phyloP scores from a whole-genome alignment of 1,140 invertebrate species.

The Macrosteles quadrilineatus region DNA sequence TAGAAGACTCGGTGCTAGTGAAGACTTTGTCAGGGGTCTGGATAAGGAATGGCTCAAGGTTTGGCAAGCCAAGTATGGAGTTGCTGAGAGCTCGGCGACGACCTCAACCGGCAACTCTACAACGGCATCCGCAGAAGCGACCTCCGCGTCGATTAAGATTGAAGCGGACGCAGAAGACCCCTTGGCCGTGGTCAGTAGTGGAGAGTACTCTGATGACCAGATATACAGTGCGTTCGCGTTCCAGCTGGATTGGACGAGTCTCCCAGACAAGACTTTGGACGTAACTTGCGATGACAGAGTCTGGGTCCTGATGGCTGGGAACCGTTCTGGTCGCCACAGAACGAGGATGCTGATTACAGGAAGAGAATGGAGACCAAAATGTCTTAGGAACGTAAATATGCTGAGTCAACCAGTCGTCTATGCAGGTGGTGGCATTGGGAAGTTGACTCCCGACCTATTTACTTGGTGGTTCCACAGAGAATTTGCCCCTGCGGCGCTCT shows the following conservation, averaged over 20 bases:
- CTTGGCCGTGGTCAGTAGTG: conserved; percentile 5
- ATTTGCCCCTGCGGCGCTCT: conserved; percentile 54
- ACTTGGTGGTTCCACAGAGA: conserved; percentile 58
- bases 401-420: conserved; percentile 58
- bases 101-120: not conserved
- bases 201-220: conserved; percentile 49
- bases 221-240: conserved; percentile 54
- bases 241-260: conserved; percentile 53
- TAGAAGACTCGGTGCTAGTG: conserved; percentile 36
- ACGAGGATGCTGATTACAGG: conserved; percentile 55
- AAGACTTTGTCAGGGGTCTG: conserved; percentile 23
- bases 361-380: conserved; percentile 54
- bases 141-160: conserved; percentile 9
- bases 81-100: conserved; percentile 13
- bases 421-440: conserved; percentile 55
- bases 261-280: conserved; percentile 49
- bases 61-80: conserved; percentile 39
- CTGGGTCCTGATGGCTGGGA: conserved; percentile 56
- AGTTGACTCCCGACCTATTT: conserved; percentile 54
- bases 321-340: conserved; percentile 54
- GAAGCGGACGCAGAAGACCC: conserved; percentile 17
- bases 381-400: conserved; percentile 56
- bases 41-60: conserved; percentile 37
- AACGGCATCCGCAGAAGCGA: not conserved
- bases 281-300: conserved; percentile 46